Evolutionary conservation across 2,888 invertebrate species (phyloP), one percentile per base, ranked within the genome.

Genomic region (Embidobia sp.): DNA sequence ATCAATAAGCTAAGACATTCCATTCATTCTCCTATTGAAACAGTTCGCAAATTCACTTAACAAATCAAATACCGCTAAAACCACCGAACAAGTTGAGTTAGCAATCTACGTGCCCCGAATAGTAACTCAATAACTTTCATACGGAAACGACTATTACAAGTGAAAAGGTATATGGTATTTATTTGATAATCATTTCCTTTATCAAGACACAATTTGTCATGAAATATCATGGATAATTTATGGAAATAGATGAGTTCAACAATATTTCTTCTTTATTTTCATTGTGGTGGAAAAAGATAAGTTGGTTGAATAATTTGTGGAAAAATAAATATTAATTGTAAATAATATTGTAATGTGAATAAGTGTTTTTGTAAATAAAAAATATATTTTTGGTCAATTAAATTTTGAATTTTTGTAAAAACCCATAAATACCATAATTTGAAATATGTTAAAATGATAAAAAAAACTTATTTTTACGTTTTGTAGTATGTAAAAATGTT

Each of bases 11-110:
- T 22, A 53, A 70, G 74, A 61, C 61, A 66, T 72, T 66, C 70
- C 37, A 15, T 63, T 72, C 55, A 53, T 59, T 69, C 42, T 77
- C 53, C 35, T 48, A 59, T 75, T 83, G 84, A 83, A 87, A 85
- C 85, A 87, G 85, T 87, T 86, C 82, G 86, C 83, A 85, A 88
- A 88, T 88, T 86, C 86, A 87, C 86, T 88, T 85, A 87, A 87
- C 88, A 87, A 87, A 87, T 88, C 86, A 88, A 88, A 87, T 88
- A 86, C 86, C 87, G 83, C 86, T 86, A 86, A 88, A 87, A 88
- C 87, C 87, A 84, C 86, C 83, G 86, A 87, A 87, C 88, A 88
- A 87, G 87, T 88, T 88, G 85, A 85, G 85, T 85, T 87, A 84
- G 86, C 86, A 86, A 85, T 88, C 85, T 87, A 88, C 88, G 87